Conservation (phyloP, 2,113 vertebrate genomes). For the Anarhynchus alexandrinus region DNA sequence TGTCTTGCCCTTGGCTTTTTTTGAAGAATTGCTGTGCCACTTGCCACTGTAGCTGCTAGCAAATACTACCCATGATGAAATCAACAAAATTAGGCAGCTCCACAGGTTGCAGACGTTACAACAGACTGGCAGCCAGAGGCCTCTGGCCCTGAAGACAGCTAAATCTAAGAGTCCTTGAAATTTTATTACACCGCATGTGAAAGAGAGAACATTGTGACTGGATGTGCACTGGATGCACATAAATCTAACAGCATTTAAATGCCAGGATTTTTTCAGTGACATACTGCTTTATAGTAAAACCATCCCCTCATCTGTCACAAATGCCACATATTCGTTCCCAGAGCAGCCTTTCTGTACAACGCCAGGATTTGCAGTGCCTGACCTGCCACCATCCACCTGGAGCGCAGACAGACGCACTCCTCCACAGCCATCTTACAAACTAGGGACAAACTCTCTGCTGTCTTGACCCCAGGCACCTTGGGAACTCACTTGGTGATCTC, state of each 20-base stretch:
- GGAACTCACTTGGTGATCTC: neutral
- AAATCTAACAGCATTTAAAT: neutral
- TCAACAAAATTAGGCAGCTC: neutral
- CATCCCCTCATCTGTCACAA: neutral
- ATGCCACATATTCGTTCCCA: neutral
- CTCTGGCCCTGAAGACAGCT: neutral
- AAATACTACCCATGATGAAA: neutral
- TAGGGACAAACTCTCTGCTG: neutral
- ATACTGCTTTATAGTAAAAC: neutral
- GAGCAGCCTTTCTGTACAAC: neutral
- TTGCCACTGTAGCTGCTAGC: neutral
- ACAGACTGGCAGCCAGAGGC: neutral
- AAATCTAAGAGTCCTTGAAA: neutral
- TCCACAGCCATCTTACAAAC: fast-evolving
- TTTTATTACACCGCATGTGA: neutral
- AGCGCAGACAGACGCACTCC: neutral
- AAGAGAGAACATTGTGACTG: neutral
- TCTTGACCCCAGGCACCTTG: too few relatives aligned
- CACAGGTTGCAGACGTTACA: neutral
- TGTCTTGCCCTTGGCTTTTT: neutral
- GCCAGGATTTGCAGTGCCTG: neutral
- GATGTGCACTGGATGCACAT: neutral
- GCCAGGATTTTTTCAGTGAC: neutral
- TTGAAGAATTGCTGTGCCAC: neutral
- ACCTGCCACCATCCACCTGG: neutral